phyloP scores from a whole-genome alignment of 2,888 invertebrate genomes.

The Tipula lateralis region DNA sequence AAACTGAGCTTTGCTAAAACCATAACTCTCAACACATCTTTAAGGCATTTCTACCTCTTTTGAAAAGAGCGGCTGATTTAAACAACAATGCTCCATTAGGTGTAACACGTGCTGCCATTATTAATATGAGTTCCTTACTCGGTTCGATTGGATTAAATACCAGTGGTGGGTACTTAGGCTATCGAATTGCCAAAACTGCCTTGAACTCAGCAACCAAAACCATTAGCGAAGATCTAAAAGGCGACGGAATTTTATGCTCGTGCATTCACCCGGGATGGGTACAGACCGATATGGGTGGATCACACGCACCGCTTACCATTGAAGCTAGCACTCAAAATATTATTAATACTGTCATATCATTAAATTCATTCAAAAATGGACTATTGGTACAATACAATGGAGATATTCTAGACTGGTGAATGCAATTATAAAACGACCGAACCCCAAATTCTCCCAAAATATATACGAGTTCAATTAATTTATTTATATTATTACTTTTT shows the following conservation, averaged over 20 bases:
- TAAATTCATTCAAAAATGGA: conserved; percentile 66
- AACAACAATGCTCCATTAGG: conserved; percentile 52
- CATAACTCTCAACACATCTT: no score
- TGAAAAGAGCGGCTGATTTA: conserved; percentile 59
- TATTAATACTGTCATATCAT: conserved; percentile 57
- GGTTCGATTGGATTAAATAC: conserved; percentile 68
- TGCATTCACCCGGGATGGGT: conserved; percentile 58
- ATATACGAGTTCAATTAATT: background rate
- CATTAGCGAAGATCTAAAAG: background rate
- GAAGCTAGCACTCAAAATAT: conserved; percentile 63
- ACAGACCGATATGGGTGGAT: conserved; percentile 82
- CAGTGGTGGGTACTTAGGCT: conserved; percentile 71
- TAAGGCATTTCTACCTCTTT: conserved; percentile 63
- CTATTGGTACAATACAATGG: conserved; percentile 76
- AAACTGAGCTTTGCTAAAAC: no score
- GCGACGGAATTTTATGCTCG: background rate
- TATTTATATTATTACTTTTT: background rate
- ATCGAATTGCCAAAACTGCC: conserved; percentile 64
- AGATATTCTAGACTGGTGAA: conserved; percentile 65
- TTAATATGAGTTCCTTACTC: conserved; percentile 71
- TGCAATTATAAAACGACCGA: background rate
- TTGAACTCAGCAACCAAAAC: background rate
- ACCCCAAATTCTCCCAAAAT: background rate
- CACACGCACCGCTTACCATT: conserved; percentile 68
- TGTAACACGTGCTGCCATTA: conserved; percentile 56